Base-by-base conservation (phyloP, 2,888 invertebrate species). In the Lottia scabra region DNA sequence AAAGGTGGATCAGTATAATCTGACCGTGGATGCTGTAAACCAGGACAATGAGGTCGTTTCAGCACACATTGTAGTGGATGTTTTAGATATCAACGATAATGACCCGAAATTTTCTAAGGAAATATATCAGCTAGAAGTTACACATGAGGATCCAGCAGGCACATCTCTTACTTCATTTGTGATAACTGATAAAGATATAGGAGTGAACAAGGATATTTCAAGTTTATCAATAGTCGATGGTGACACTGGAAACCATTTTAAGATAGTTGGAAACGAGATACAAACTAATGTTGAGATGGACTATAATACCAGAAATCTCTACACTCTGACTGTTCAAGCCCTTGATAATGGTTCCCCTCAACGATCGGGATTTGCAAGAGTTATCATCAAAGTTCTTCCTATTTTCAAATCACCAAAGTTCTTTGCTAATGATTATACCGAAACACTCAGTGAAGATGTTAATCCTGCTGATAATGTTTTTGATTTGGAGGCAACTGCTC, bases 81-180 rank as follows among this genome's bases (percentile, higher is more conserved):
- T 98, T 70, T 94, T 95, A 84, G 98, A 98, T 89, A 94, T 96
- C 63, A 98, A 98, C 90, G 98, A 85, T 56, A 80, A 82, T 63
- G 71, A 75, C 8, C 83, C 84, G 95, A 89, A 95, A 95, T 97
- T 97, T 88, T 93, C 94, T 38, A 91, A 94, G 87, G 78, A 78
- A 13, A 76, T 84, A 12, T 87, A 87, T 70, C 75, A 76, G 26
- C 95, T 95, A 48, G 94, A 95, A 85, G 93, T 96, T n/a, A 93
- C 95, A 8, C 97, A 98, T 90, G 96, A 97, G 89, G 92, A 96
- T 13, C 96, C 96, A 0, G 90, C 92, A 5, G 96, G 96, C 73
- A 94, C 95, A 72, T 94, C 95, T 1, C 93, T 97, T 1, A 95
- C 95, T 0, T 93, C 94, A 30, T 92, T 97, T 16, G 94, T 92